Evolutionary conservation across 2,888 invertebrate genomes (phyloP), one percentile per base, ranked within the genome.

Genomic region (Rotaria macrura): DNA sequence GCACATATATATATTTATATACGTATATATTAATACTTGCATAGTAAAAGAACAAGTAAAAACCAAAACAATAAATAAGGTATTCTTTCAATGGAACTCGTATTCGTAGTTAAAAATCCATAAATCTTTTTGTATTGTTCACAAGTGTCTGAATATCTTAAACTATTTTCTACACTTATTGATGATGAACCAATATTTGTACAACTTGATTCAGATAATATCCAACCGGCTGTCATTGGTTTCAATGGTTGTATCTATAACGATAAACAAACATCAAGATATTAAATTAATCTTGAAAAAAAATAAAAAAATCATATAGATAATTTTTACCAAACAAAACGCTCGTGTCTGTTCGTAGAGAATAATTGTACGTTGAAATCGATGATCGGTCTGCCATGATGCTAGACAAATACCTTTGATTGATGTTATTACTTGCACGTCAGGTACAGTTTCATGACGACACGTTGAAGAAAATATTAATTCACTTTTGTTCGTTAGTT

Each of bases 371-470:
- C 43, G 40, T n/a, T 79, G 79, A 79, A 79, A 79, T 25, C 25
- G 43, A n/a, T 79, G 25, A 43, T 79, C 79, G 43, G 79, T n/a
- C 17, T 34, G 65, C 79, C 79, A 79, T 79, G 79, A 43, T 43
- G 79, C 79, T 43, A 79, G n/a, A 43, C 79, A 79, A 38, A 43
- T n/a, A 79, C 79, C 79, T 43, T 79, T 79, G n/a, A 79, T 40
- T 43, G 79, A 40, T 79, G 79, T 79, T 79, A 79, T 43, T 10
- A 79, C 34, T 43, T 79, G 79, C 23, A 79, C 79, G 20, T 79
- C 79, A 79, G 79, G 43, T 2, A 79, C 79, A n/a, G 43, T 79
- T 25, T 79, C 79, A 79, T 79, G 79, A 43, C 79, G 40, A 43
- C 79, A 79, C 20, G 43, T n/a, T 12, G 79, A 43, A 25, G 79